Conservation (phyloP, 2,797 vertebrate genomes). For the Sebastes iracundus region DNA sequence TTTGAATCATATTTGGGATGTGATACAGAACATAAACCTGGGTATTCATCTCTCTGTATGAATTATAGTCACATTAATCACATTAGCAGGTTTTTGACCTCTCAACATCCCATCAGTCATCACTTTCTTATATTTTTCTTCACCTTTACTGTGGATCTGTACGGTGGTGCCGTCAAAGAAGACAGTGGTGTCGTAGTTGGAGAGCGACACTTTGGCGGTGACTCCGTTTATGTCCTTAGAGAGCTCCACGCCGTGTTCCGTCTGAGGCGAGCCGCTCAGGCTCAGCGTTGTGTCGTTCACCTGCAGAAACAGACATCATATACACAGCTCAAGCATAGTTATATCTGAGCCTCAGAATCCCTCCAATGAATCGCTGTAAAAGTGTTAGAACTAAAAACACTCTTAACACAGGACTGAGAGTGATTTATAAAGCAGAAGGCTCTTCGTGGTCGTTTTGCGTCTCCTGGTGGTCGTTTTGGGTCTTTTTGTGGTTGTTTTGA, state of each 20-base stretch:
- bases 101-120: too few relatives aligned
- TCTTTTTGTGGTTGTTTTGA: background rate
- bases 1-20: background rate
- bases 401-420: too few relatives aligned
- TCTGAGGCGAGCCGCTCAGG: background rate
- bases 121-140: too few relatives aligned
- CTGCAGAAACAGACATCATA: background rate
- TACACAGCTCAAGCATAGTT: background rate
- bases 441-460: too few relatives aligned
- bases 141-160: background rate
- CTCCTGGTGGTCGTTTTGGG: background rate
- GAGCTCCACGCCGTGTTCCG: background rate
- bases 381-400: too few relatives aligned
- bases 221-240: background rate
- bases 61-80: background rate
- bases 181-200: background rate
- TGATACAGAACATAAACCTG: background rate
- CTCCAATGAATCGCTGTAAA: background rate
- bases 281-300: background rate
- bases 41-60: background rate
- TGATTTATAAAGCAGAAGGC: too few relatives aligned
- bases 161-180: background rate
- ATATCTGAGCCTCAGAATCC: background rate
- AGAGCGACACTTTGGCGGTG: background rate
- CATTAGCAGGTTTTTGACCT: too few relatives aligned